These are phyloP conservation scores for Drosophila nikananu DNA, from an alignment of 1,140 invertebrate genomes.

Conservation along the genomic window DNA sequence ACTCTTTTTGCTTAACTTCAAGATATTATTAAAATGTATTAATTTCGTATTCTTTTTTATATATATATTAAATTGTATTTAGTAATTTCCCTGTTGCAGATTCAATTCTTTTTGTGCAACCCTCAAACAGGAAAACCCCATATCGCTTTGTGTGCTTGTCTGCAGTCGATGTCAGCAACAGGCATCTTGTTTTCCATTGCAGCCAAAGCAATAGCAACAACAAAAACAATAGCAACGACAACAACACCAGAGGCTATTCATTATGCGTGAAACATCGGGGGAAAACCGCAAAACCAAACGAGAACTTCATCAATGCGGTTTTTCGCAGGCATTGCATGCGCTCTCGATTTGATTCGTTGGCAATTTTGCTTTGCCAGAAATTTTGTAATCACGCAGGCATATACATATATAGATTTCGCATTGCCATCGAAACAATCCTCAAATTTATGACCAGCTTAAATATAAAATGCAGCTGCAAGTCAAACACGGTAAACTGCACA, in stretches of 20 bases:
- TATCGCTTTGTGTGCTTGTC: neutral
- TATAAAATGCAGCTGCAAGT: conserved; percentile 29
- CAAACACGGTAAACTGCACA: conserved; percentile 15
- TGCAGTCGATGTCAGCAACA: conserved; percentile 61
- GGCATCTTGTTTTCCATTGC: conserved; percentile 42
- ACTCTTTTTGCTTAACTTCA: neutral
- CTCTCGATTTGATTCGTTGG: conserved; percentile 44
- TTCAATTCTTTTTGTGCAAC: neutral
- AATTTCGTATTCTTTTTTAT: neutral
- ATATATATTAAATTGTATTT: too few relatives aligned
- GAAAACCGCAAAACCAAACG: conserved; percentile 43
- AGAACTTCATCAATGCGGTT: conserved; percentile 59
- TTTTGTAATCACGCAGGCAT: conserved; percentile 35
- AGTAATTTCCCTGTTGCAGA: neutral
- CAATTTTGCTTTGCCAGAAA: conserved; percentile 24
- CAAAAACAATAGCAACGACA: conserved; percentile 5
- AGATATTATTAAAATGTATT: neutral
- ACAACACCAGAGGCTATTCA: conserved; percentile 55
- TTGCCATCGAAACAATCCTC: conserved; percentile 15
- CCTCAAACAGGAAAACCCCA: neutral
- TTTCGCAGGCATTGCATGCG: conserved; percentile 33
- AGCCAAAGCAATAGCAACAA: conserved; percentile 12
- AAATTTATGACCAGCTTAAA: conserved; percentile 33
- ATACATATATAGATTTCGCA: conserved; percentile 17
- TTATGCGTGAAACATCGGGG: conserved; percentile 48